Percentiles rank a stretch among this genome's conserved stretches.
These are phyloP conservation scores for Apodemia duryi DNA, from an alignment of 2,888 invertebrate species.

Conservation along the genomic window DNA sequence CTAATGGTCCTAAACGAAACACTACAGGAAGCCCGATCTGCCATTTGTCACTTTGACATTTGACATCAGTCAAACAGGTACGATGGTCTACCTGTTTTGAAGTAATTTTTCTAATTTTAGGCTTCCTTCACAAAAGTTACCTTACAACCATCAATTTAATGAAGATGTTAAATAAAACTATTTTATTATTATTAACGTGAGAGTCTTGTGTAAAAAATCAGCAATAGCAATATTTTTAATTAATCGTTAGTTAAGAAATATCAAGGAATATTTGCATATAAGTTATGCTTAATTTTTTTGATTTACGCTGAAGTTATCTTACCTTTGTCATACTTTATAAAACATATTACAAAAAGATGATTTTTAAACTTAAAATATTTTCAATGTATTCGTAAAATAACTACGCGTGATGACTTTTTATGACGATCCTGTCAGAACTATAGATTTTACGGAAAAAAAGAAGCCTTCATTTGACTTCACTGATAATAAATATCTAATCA, in stretches of 20 bases:
- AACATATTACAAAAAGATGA: no score
- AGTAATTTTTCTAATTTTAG: slow-evolving; percentile 23
- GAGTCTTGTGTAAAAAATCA: background rate
- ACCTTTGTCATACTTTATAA: no score
- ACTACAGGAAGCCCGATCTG: slow-evolving; percentile 67
- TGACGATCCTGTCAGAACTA: no score
- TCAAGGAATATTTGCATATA: no score
- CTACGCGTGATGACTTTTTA: no score
- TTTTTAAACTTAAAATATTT: no score
- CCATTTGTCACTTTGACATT: slow-evolving; percentile 73
- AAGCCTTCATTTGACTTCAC: no score
- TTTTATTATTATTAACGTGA: background rate
- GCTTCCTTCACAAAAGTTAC: background rate
- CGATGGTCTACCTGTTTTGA: slow-evolving; percentile 44
- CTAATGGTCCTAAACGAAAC: slow-evolving; percentile 38
- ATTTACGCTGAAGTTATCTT: no score
- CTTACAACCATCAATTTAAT: background rate
- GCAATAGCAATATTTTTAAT: background rate
- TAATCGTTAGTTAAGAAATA: background rate
- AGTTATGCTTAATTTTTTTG: no score
- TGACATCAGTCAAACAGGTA: slow-evolving; percentile 68
- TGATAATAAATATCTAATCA: no score
- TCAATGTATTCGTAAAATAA: no score
- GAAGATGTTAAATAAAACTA: background rate
- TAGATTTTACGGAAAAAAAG: no score